Evolutionary conservation across 2,113 vertebrate genomes (phyloP).

Genomic region (Cranoglanis bouderius): DNA sequence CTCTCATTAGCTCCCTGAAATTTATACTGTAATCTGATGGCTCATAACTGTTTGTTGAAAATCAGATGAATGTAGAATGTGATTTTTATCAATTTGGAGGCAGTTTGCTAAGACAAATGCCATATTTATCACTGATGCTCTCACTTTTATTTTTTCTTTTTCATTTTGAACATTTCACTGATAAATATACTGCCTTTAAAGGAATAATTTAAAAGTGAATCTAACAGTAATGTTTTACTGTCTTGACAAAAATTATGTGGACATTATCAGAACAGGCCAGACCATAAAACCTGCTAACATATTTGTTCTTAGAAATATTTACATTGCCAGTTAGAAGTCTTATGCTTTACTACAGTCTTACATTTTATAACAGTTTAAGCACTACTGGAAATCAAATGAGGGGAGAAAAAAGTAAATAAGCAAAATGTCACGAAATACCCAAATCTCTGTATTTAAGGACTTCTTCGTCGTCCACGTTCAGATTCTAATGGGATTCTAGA

Average conservation of each 20-base stretch:
- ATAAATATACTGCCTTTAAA: no score
- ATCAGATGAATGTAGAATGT: neutral
- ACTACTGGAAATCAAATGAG: neutral
- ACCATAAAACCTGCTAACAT: neutral
- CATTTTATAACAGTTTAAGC: neutral
- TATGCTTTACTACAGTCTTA: no score
- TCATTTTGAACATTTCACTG: neutral
- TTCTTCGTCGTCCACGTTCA: neutral
- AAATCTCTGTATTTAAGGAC: neutral
- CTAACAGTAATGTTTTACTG: neutral
- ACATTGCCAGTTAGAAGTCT: neutral
- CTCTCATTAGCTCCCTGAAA: slow-evolving; percentile 1
- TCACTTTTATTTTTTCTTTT: neutral
- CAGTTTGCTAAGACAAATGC: neutral
- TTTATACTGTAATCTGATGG: neutral
- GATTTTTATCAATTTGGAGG: neutral
- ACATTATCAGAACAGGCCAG: neutral
- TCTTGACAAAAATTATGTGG: neutral
- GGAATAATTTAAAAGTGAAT: neutral
- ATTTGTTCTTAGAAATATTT: neutral
- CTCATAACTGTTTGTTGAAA: slow-evolving; percentile 2
- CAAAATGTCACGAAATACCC: neutral
- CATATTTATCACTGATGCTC: neutral
- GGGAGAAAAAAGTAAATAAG: neutral
- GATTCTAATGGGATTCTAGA: no score